Evolutionary conservation across 2,888 invertebrate genomes (phyloP).

Genomic region (Antheraea assamensis): DNA sequence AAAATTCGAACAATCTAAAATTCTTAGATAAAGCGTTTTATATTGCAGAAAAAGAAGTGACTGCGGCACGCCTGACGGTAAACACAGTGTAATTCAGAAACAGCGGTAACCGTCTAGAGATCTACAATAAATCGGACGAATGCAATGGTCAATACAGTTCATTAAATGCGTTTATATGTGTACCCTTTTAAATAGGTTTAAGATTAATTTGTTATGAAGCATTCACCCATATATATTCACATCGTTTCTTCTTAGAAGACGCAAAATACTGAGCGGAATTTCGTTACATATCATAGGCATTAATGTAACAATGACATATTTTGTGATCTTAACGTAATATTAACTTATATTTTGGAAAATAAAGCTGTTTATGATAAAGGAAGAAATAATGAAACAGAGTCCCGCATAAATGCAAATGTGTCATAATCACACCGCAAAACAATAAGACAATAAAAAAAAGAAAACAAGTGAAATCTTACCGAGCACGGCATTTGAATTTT

Average conservation of each 20-base stretch:
- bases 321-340: not conserved
- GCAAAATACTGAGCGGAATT: not conserved
- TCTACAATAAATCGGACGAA: too few relatives aligned
- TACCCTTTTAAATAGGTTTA: too few relatives aligned
- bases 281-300: not conserved
- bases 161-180: not conserved
- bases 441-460: not conserved
- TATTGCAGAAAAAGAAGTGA: too few relatives aligned
- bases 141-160: not conserved
- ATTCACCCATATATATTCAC: too few relatives aligned
- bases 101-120: too few relatives aligned
- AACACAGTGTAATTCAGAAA: too few relatives aligned
- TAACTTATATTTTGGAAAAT: not conserved
- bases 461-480: constrained; percentile 81
- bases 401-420: not conserved
- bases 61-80: too few relatives aligned
- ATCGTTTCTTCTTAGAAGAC: not conserved
- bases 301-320: too few relatives aligned
- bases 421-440: not conserved
- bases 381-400: not conserved
- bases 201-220: too few relatives aligned
- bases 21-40: too few relatives aligned
- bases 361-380: too few relatives aligned
- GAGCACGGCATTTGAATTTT: constrained; percentile 90
- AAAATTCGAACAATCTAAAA: too few relatives aligned